Percentiles rank a stretch among this genome's conserved stretches.
phyloP scores from a whole-genome alignment of 2,797 vertebrate species.

The Gobionotothen gibberifrons region DNA sequence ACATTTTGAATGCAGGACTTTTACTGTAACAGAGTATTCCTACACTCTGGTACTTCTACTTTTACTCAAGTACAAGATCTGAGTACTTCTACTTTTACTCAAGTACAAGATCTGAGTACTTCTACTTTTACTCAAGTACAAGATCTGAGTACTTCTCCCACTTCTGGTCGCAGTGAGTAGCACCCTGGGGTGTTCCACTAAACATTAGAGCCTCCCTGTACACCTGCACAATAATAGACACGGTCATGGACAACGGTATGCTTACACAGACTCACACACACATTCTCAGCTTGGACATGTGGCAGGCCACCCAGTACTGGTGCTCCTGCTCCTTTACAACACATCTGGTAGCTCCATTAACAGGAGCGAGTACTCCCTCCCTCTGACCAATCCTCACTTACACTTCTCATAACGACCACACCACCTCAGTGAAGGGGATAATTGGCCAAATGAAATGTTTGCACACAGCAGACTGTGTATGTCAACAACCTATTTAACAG shows the following conservation, averaged over 20 bases:
- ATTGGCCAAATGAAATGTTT: slow-evolving; percentile 74
- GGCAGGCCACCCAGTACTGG: slow-evolving; percentile 61
- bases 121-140: too few species aligned
- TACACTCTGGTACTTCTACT: too few species aligned
- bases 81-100: too few species aligned
- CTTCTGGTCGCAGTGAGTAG: slow-evolving; percentile 5
- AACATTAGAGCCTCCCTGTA: slow-evolving; percentile 28
- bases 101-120: too few species aligned
- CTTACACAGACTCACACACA: slow-evolving; percentile 18
- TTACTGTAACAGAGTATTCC: too few species aligned
- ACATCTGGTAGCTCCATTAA: slow-evolving; percentile 73
- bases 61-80: too few species aligned
- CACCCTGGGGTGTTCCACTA: slow-evolving; percentile 43
- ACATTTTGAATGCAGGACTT: too few species aligned
- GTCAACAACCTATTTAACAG: slow-evolving; percentile 75
- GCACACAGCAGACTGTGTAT: slow-evolving; percentile 63
- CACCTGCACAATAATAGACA: slow-evolving; percentile 58
- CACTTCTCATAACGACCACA: slow-evolving; percentile 50
- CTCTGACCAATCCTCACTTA: slow-evolving; percentile 46
- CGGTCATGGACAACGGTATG: slow-evolving; percentile 36
- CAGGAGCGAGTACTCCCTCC: slow-evolving; percentile 41
- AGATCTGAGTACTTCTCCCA: too few species aligned
- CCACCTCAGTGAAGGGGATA: slow-evolving; percentile 55
- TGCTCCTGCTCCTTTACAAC: slow-evolving; percentile 46
- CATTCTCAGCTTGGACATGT: slow-evolving; percentile 43